phyloP scores from a whole-genome alignment of 2,888 invertebrate species.

The Osedax frankpressi region DNA sequence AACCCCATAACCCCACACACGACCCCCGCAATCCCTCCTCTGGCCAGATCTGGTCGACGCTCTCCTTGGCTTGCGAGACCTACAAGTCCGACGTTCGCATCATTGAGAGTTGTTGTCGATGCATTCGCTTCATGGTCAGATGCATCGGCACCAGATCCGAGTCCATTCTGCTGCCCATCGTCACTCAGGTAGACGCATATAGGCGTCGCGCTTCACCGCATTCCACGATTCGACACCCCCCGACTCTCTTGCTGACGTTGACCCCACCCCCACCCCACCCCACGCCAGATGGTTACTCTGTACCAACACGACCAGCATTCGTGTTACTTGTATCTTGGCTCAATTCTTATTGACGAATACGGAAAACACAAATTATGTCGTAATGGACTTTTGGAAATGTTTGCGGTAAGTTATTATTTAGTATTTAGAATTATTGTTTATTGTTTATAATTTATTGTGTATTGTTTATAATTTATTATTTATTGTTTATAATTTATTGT shows the following conservation, averaged over 20 bases:
- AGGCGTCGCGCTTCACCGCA: background rate
- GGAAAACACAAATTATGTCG: conserved; percentile 61
- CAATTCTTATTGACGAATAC: conserved; percentile 79
- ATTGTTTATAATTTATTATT: too few species aligned
- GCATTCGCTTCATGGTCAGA: conserved; percentile 74
- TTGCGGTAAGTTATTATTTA: too few species aligned
- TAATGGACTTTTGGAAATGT: conserved; percentile 67
- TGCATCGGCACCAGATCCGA: conserved; percentile 67
- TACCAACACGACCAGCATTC: conserved; percentile 66
- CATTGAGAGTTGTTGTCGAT: conserved; percentile 81
- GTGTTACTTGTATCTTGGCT: conserved; percentile 75
- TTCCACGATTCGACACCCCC: background rate
- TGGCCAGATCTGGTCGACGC: conserved; percentile 69
- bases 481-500: too few species aligned
- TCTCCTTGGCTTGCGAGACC: conserved; percentile 64
- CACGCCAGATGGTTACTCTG: conserved; percentile 60
- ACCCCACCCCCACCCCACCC: background rate
- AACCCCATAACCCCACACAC: too few species aligned
- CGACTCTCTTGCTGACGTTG: background rate
- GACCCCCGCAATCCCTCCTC: background rate
- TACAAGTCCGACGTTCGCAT: conserved; percentile 70
- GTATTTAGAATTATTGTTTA: too few species aligned
- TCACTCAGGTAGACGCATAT: conserved; percentile 56
- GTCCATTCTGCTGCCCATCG: conserved; percentile 65
- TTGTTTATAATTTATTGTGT: too few species aligned